Evolutionary conservation across 1,140 invertebrate species (phyloP).

Genomic region (Lucilia cuprina): DNA sequence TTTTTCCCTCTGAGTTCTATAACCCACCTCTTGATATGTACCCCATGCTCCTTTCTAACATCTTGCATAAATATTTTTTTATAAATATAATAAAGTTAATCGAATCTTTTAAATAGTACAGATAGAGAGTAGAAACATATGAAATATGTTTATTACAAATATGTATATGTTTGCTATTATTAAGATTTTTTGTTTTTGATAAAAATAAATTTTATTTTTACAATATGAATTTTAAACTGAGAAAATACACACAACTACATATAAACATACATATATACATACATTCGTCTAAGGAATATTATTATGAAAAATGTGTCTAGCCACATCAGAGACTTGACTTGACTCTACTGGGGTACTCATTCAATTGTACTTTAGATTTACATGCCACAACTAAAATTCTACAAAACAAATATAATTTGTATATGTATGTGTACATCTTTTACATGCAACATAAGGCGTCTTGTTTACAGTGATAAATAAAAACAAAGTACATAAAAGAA

Average conservation of each 20-base stretch:
- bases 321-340: slow-evolving; percentile 5
- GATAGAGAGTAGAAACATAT: not conserved
- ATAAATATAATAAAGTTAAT: not conserved
- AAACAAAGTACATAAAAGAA: not conserved
- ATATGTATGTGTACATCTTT: not conserved
- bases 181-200: not conserved
- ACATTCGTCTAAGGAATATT: not conserved
- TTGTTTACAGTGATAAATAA: not conserved
- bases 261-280: too few species aligned
- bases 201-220: not conserved
- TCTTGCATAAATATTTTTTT: not conserved
- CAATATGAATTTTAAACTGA: not conserved
- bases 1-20: not conserved
- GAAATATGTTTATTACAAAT: too few species aligned
- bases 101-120: not conserved
- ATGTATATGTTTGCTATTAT: not conserved
- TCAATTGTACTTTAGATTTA: not conserved
- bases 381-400: not conserved
- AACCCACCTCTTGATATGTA: not conserved
- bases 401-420: not conserved
- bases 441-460: not conserved
- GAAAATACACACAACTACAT: not conserved
- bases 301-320: slow-evolving; percentile 29
- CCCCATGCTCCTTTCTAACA: not conserved
- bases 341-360: not conserved